Base-by-base conservation (phyloP, 2,797 vertebrate genomes). In the Rhinella marina region DNA sequence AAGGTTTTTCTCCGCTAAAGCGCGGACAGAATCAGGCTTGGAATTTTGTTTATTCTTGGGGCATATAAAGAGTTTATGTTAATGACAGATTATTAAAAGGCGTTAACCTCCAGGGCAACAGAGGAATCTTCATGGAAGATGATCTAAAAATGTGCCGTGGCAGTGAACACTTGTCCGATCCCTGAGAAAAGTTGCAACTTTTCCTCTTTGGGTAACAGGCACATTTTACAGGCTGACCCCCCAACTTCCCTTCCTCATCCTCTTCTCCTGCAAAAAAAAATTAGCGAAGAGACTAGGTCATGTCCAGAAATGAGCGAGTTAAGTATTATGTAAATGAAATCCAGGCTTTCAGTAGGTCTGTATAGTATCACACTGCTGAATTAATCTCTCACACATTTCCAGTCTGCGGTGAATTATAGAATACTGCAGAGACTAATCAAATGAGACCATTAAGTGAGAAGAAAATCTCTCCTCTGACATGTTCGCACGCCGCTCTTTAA, bases 341-440 rank as follows among this genome's bases (percentile, higher is more conserved):
- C 54, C 5, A 21, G 61, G 23, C 54, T 29, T 59, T 23, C 68
- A 75, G 62, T 13, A 41, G 62, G 17, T 81, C 82, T 85, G 82
- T 62, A 81, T 21, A 52, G 23, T 17, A 81, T 85, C 83, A 75
- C n/a, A 19, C 56, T 29, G 48, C 1, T 32, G 68, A 57, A 80
- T 84, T 73, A 72, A 85, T 56, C 23, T 59, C 57, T 80, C 75
- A 64, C 66, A 88, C 87, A 88, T 85, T 82, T 85, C 75, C 83
- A 84, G 66, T 79, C 66, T 85, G 83, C 50, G 77, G 64, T 75
- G 82, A 81, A 81, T 81, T 73, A 62, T 85, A 50, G 56, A n/a
- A 78, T n/a, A 73, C 64, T 29, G 1, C 64, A 52, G 87, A 81
- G 87, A 81, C 73, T 64, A 85, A 85, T 84, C 87, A 80, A 81